A percentile compares a stretch with the other conserved stretches of the same genome.
Conservation (phyloP, 2,888 invertebrate genomes). For the Meliscaeva auricollis region DNA sequence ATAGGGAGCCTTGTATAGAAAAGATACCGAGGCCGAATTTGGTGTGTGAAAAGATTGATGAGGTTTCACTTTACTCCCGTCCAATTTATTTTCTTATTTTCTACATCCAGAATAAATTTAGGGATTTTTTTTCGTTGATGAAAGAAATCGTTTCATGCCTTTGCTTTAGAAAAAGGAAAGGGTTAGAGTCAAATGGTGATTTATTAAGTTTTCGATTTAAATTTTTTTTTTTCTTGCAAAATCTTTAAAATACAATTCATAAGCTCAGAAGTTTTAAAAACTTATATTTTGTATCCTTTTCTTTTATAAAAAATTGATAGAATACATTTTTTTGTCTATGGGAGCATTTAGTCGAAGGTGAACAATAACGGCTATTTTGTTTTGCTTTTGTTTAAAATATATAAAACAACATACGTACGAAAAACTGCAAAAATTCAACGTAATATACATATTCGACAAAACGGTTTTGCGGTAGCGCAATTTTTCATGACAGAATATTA, state of each 20-base stretch:
- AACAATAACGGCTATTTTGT: too few relatives aligned
- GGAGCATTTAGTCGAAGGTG: too few relatives aligned
- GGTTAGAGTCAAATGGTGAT: background rate
- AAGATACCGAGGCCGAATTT: slow-evolving; percentile 21
- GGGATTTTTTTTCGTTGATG: slow-evolving; percentile 3
- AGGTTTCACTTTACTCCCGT: slow-evolving; percentile 33
- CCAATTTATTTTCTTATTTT: slow-evolving; percentile 49
- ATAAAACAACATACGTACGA: too few relatives aligned
- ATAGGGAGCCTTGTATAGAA: background rate
- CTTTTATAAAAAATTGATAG: too few relatives aligned
- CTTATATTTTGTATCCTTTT: too few relatives aligned
- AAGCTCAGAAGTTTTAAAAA: background rate
- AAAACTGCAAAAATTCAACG: too few relatives aligned
- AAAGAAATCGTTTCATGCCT: background rate
- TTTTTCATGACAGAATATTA: too few relatives aligned
- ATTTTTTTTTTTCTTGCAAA: background rate
- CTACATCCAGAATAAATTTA: background rate
- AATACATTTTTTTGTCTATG: too few relatives aligned
- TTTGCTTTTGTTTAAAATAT: too few relatives aligned
- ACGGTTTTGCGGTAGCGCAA: too few relatives aligned
- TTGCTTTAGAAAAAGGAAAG: background rate
- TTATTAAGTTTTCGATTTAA: background rate
- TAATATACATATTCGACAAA: too few relatives aligned
- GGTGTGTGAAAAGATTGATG: slow-evolving; percentile 51
- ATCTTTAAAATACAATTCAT: background rate